Conservation (phyloP, 2,797 vertebrate species). For the Sebastes itinus region DNA sequence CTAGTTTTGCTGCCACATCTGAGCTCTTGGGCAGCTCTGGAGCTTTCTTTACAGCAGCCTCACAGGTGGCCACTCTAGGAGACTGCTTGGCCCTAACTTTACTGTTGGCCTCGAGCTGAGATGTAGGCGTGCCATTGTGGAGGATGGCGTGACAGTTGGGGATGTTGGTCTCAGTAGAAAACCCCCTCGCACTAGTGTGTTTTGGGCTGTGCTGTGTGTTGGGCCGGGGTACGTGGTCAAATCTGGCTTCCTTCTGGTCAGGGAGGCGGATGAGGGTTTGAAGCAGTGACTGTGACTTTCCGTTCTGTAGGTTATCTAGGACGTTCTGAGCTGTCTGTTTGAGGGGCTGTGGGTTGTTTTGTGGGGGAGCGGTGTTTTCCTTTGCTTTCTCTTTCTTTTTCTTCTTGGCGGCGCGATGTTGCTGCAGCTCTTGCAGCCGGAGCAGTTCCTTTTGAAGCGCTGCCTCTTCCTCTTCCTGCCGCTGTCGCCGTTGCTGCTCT, state of each 20-base stretch:
- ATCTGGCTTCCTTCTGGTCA: conserved; percentile 66
- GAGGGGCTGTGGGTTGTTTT: conserved; percentile 84
- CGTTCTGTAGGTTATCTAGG: conserved; percentile 83
- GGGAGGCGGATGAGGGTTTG: conserved; percentile 75
- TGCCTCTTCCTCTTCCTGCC: conserved; percentile 87
- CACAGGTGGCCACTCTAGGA: conserved; percentile 61
- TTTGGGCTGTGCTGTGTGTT: conserved; percentile 80
- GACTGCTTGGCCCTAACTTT: conserved; percentile 85
- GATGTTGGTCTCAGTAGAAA: conserved; percentile 79
- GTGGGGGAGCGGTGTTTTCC: conserved; percentile 76
- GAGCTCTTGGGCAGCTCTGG: conserved; percentile 74
- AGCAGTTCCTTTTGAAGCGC: conserved; percentile 90
- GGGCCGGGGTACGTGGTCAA: conserved; percentile 52
- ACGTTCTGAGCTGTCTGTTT: conserved; percentile 84
- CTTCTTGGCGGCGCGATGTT: conserved; percentile 90
- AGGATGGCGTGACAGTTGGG: conserved; percentile 77
- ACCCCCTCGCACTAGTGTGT: conserved; percentile 80
- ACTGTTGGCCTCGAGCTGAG: conserved; percentile 80
- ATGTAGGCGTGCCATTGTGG: conserved; percentile 77
- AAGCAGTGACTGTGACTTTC: conserved; percentile 74
- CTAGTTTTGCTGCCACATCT: conserved; percentile 44
- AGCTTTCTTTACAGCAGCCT: conserved; percentile 73
- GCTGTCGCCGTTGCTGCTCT: conserved; percentile 81
- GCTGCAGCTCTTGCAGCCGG: conserved; percentile 91
- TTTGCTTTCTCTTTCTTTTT: conserved; percentile 92